phyloP scores from a whole-genome alignment of 1,140 invertebrate genomes.

The Nephila pilipes region DNA sequence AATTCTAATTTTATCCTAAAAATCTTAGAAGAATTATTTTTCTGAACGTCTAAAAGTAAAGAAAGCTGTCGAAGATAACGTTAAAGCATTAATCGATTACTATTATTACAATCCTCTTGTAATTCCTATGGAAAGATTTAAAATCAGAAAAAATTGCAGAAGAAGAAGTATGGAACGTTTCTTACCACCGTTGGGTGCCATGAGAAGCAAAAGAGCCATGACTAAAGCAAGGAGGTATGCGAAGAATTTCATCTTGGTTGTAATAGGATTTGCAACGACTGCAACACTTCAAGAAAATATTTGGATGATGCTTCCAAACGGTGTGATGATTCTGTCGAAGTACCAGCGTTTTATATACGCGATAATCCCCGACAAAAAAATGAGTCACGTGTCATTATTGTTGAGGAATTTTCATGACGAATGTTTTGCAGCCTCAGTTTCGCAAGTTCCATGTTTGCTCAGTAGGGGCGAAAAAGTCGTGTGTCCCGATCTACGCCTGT shows the following conservation, averaged over 20 bases:
- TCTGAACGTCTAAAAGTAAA: too few species aligned
- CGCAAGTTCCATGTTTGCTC: conserved; percentile 18
- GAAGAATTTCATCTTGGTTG: conserved; percentile 51
- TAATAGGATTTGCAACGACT: neutral
- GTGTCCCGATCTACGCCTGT: neutral
- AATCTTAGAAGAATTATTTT: too few species aligned
- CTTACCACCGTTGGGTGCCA: conserved; percentile 38
- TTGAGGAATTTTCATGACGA: conserved; percentile 37
- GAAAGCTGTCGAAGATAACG: too few species aligned
- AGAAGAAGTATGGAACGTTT: neutral
- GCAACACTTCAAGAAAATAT: conserved; percentile 7
- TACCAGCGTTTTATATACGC: neutral
- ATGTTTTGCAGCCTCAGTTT: conserved; percentile 13
- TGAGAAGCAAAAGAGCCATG: conserved; percentile 23
- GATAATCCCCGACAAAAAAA: conserved; percentile 9
- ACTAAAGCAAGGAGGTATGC: conserved; percentile 30
- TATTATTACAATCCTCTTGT: too few species aligned
- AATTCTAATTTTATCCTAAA: too few species aligned
- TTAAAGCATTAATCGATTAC: too few species aligned
- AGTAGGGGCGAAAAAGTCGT: conserved; percentile 26
- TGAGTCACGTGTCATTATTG: conserved; percentile 9
- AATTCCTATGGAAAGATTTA: too few species aligned
- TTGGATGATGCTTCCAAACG: neutral
- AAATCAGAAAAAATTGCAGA: neutral
- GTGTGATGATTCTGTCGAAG: neutral